Percentiles rank a stretch among this genome's conserved stretches.
These are phyloP conservation scores for Psittacus erithacus DNA, from an alignment of 2,113 vertebrate species.

Conservation along the genomic window DNA sequence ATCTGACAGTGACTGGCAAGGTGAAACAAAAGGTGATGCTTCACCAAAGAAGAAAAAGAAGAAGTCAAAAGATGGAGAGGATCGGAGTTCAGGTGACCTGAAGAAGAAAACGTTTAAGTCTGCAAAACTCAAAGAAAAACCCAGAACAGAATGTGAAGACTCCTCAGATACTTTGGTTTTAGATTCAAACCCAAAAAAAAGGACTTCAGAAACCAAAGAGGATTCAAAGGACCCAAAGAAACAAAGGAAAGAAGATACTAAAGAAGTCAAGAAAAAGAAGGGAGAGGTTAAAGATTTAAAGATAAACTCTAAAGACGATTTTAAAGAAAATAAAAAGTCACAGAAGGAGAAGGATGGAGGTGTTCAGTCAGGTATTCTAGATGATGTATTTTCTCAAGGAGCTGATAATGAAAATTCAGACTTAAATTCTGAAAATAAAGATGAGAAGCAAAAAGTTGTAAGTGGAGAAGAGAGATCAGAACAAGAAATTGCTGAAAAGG, in stretches of 20 bases:
- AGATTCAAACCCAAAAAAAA: slow-evolving; percentile 80
- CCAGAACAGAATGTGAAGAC: slow-evolving; percentile 77
- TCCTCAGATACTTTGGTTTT: slow-evolving; percentile 62
- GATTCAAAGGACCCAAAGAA: slow-evolving; percentile 87
- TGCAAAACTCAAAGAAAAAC: slow-evolving; percentile 83
- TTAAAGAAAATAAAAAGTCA: slow-evolving; percentile 75
- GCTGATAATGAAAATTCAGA: slow-evolving; percentile 45
- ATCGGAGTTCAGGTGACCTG: slow-evolving; percentile 59
- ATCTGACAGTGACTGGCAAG: slow-evolving; percentile 85
- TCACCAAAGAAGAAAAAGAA: slow-evolving; percentile 88
- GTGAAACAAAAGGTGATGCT: slow-evolving; percentile 79
- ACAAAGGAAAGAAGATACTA: slow-evolving; percentile 85
- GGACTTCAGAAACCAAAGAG: slow-evolving; percentile 79
- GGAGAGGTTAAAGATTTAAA: slow-evolving; percentile 77
- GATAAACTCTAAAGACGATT: slow-evolving; percentile 77
- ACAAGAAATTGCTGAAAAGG: slow-evolving; percentile 15
- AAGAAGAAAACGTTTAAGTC: slow-evolving; percentile 85
- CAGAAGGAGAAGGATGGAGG: slow-evolving; percentile 65
- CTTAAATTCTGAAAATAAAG: slow-evolving; percentile 47
- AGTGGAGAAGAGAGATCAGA: slow-evolving; percentile 25
- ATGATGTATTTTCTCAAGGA: slow-evolving; percentile 12
- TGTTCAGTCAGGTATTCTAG: not conserved
- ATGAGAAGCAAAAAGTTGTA: slow-evolving; percentile 19
- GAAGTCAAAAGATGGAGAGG: slow-evolving; percentile 71
- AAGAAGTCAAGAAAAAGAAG: slow-evolving; percentile 82